phyloP scores from a whole-genome alignment of 2,888 invertebrate genomes.

The Pasiphila rectangulata region DNA sequence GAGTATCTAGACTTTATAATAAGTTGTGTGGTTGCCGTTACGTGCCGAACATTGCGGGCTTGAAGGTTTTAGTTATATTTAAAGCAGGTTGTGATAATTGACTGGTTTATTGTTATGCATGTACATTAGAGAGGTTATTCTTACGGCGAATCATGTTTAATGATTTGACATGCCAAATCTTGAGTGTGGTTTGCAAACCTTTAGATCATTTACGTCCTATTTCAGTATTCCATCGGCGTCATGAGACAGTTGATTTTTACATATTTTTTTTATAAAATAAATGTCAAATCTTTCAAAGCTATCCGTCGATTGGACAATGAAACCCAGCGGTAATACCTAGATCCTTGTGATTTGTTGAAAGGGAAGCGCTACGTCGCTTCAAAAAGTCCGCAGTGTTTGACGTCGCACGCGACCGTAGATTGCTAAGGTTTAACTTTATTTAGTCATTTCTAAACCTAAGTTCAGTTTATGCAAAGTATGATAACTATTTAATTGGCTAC shows the following conservation, averaged over 20 bases:
- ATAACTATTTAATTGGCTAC: constrained; percentile 66
- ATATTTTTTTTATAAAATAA: too few species aligned
- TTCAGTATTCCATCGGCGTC: too few species aligned
- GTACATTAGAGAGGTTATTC: constrained; percentile 19
- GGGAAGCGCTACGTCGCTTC: constrained; percentile 13
- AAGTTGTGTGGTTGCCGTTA: constrained; percentile 61
- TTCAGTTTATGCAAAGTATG: constrained; percentile 66
- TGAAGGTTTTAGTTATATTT: constrained; percentile 26
- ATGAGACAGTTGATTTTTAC: too few species aligned
- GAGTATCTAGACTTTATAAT: constrained; percentile 61
- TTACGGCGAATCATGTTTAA: constrained; percentile 13
- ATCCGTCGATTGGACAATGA: too few species aligned
- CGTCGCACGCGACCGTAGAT: constrained; percentile 55
- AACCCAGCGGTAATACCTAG: too few species aligned
- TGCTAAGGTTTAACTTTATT: constrained; percentile 72
- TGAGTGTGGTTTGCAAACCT: constrained; percentile 9
- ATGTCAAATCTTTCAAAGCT: too few species aligned
- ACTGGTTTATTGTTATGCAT: constrained; percentile 34
- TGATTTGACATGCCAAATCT: constrained; percentile 1
- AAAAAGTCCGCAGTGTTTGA: constrained; percentile 35
- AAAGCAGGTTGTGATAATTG: constrained; percentile 50
- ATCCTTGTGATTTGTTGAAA: constrained; percentile 11
- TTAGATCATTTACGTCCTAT: constrained; percentile 23
- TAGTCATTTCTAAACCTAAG: constrained; percentile 74
- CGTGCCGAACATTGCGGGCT: constrained; percentile 40